Base-by-base conservation (phyloP, 2,113 vertebrate species). In the Calonectris borealis region DNA sequence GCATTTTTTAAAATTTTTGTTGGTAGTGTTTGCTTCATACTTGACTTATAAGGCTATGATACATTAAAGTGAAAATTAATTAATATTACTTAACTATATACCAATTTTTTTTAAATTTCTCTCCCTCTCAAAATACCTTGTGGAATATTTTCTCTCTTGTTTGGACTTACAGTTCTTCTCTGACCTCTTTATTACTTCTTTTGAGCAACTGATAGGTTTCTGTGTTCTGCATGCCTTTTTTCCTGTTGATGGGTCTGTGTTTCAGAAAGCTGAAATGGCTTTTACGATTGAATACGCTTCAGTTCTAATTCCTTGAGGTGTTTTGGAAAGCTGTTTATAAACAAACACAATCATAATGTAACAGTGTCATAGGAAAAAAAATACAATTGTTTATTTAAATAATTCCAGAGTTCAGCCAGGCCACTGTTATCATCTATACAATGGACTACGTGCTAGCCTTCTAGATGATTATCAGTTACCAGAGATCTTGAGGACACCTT, bases 351-450 rank as follows among this genome's bases (percentile, higher is more conserved):
- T 34, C 7, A 7, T 36, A 18, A 34, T 16, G 13, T 92, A 38
- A 26, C 21, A 25, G 18, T 57, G 38, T 75, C 7, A 3, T 12
- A 24, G 34, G 4, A 6, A 13, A 14, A 68, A 15, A 20, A 3
- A 25, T 9, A 14, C 16, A 60, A 5, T 12, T 64, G 25, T 82
- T 95, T n/a, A 5, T 46, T 58, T 36, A 24, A 68, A 68, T 91
- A 7, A 32, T 58, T 96, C 5, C 96, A 99, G 99, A 97, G 99
- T 99, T 77, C 98, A 99, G 82, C 99, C 99, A 66, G 99, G 99
- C 49, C 99, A 99, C 97, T 99, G 99, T 87, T 99, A 99, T 69
- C 99, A 99, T 93, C 98, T 99, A 22, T 99, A 99, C 97, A 99
- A 99, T 1, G 97, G 99, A 6, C 98, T 99, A 19, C 98, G 99